A percentile compares a stretch with the other conserved stretches of the same genome.
phyloP scores from a whole-genome alignment of 2,113 vertebrate species.

The Lamprologus ornatipinnis region DNA sequence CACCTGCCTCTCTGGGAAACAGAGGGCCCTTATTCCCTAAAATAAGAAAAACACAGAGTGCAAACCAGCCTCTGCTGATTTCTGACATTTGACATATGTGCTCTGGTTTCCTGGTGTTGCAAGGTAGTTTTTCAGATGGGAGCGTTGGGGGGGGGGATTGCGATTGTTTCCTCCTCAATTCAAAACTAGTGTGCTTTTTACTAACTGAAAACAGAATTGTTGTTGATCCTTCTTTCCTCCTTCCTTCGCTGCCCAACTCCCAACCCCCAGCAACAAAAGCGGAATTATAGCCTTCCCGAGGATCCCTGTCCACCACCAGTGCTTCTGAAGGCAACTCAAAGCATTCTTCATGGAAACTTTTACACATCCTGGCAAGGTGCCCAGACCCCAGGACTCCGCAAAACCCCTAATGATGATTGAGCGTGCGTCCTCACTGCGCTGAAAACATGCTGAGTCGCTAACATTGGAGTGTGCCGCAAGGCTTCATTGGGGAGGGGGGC shows the following conservation, averaged over 20 bases:
- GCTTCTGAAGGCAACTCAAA: conserved; percentile 70
- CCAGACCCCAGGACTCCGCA: conserved; percentile 75
- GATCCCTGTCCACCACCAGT: conserved; percentile 31
- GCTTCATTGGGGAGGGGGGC: background rate
- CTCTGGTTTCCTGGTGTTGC: conserved; percentile 50
- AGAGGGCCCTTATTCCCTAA: conserved; percentile 61
- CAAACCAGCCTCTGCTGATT: conserved; percentile 22
- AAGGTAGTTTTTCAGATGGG: conserved; percentile 16
- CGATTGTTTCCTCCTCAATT: conserved; percentile 50
- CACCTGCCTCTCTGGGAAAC: conserved; percentile 67
- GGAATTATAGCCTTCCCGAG: conserved; percentile 55
- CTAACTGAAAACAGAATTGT: conserved; percentile 50
- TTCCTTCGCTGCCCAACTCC: background rate
- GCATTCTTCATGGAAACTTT: conserved; percentile 92
- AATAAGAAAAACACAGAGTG: conserved; percentile 42
- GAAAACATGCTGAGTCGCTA: conserved; percentile 79
- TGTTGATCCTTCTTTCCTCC: background rate
- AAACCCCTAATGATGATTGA: conserved; percentile 83
- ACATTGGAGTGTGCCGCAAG: conserved; percentile 63
- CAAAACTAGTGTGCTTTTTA: conserved; percentile 29
- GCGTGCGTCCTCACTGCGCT: conserved; percentile 70
- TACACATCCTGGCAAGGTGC: conserved; percentile 79
- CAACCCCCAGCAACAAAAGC: conserved; percentile 11
- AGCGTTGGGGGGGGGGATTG: background rate
- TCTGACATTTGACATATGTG: conserved; percentile 59